phyloP scores from a whole-genome alignment of 1,140 invertebrate genomes.

The Listronotus bonariensis region DNA sequence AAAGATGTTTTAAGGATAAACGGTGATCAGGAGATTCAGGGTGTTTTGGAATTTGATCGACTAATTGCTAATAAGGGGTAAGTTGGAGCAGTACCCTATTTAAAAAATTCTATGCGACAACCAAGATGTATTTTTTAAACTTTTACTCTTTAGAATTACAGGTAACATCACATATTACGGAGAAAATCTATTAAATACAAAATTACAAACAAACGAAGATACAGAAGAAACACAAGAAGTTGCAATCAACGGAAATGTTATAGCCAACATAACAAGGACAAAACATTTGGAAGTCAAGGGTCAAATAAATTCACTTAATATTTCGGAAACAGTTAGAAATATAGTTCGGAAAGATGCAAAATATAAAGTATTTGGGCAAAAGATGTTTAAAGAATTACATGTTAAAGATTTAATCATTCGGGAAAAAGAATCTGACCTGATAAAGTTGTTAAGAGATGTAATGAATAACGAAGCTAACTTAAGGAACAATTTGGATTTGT shows the following conservation, averaged over 20 bases:
- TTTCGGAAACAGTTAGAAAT: slow-evolving; percentile 39
- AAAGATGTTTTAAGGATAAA: slow-evolving; percentile 50
- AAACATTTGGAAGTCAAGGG: slow-evolving; percentile 29
- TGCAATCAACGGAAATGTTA: slow-evolving; percentile 16
- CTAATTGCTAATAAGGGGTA: slow-evolving; percentile 34
- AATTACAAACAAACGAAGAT: slow-evolving; percentile 2
- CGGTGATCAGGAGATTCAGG: slow-evolving; percentile 55
- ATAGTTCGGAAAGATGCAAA: slow-evolving; percentile 29
- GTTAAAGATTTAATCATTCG: slow-evolving; percentile 40
- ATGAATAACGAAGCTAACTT: slow-evolving; percentile 4
- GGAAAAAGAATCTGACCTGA: slow-evolving; percentile 33
- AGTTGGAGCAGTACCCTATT: too few relatives aligned
- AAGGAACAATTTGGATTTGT: slow-evolving; percentile 16
- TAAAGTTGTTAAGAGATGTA: slow-evolving; percentile 11
- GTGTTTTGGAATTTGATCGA: slow-evolving; percentile 41
- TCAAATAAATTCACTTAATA: slow-evolving; percentile 36
- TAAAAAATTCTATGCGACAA: too few relatives aligned
- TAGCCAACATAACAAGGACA: slow-evolving; percentile 26
- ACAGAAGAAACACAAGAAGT: neutral
- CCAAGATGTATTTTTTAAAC: too few relatives aligned
- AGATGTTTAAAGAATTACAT: slow-evolving; percentile 44
- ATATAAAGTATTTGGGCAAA: slow-evolving; percentile 39
- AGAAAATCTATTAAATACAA: slow-evolving; percentile 11
- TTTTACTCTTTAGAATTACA: slow-evolving; percentile 28
- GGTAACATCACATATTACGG: slow-evolving; percentile 28